Base-by-base conservation (phyloP, 2,797 vertebrate species). In the Megalops cyprinoides region DNA sequence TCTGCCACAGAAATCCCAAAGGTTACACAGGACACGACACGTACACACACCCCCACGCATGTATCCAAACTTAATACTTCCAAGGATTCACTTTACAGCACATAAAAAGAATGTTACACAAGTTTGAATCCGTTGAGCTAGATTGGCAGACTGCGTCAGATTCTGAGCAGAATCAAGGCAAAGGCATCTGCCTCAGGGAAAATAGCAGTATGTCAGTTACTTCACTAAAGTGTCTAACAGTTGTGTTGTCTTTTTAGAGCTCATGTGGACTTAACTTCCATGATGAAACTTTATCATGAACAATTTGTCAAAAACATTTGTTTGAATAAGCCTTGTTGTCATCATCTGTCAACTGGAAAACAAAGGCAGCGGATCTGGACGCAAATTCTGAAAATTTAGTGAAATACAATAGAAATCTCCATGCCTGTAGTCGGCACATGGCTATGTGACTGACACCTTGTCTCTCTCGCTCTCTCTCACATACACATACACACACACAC, bases 1-100 rank as follows among this genome's bases (percentile, higher is more conserved):
- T 97, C 98, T 99, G 88, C 83, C 73, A 86, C 86, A 80, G 87
- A 46, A 87, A 71, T 65, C 76, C 34, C 0, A 8, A 23, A 77
- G 67, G 74, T 85, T 84, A 87, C 25, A 84, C 46, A 71, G 37
- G 74, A 2, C 62, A 67, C 10, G n/a, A 67, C 62, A 20, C 31
- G 2, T 34, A 42, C 37, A 69, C 34, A 37, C 23, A 25, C 60
- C 31, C 60, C 0, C 58, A 10, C 7, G 6, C 28, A 65, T 31
- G 6, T 31, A 67, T 3, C 1, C 62, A 37, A 28, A 37, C 67
- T 42, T 20, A 3, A 20, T 15, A 15, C 48, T 44, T 37, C 46
- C 58, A 5, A 31, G 44, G 7, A 15, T 62, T 46, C 37, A 46
- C 20, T 44, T 34, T 49, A 78, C 42, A 12, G 25, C 42, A 31